Evolutionary conservation across 2,113 vertebrate species (phyloP).

Genomic region (Polypterus senegalus): DNA sequence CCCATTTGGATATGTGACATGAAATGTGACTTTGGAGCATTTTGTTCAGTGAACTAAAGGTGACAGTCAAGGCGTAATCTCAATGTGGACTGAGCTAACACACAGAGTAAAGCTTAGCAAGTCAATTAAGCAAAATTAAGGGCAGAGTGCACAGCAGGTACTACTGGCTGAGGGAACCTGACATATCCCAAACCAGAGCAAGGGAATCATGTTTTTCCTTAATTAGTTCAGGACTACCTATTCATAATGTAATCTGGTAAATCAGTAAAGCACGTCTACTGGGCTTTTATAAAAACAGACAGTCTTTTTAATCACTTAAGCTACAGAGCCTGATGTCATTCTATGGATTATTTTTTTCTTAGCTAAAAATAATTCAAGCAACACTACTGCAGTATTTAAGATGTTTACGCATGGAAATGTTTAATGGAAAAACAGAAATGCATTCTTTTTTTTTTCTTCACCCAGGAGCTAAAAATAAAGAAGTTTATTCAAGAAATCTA

Average conservation of each 20-base stretch:
- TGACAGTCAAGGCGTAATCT: constrained; percentile 25
- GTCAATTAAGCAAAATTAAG: constrained; percentile 8
- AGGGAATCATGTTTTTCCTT: neutral
- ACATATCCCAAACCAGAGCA: no score
- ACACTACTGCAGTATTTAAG: constrained; percentile 26
- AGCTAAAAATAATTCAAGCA: constrained; percentile 59
- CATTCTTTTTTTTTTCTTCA: neutral
- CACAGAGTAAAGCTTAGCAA: constrained; percentile 5
- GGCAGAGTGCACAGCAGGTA: neutral
- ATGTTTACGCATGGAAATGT: neutral
- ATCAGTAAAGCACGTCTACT: constrained; percentile 42
- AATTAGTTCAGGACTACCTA: constrained; percentile 2
- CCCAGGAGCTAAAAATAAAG: no score
- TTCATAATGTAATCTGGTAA: constrained; percentile 21
- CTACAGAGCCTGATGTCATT: constrained; percentile 52
- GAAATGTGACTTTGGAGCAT: no score
- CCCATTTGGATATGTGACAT: no score
- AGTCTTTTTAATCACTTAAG: constrained; percentile 53
- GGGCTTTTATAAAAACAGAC: constrained; percentile 48
- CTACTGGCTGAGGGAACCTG: no score
- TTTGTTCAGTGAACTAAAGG: no score
- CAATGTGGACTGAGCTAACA: constrained; percentile 16
- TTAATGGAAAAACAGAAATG: neutral
- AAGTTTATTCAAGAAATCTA: no score
- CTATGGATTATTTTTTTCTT: constrained; percentile 55